These are phyloP conservation scores for Gephyroberyx darwinii DNA, from an alignment of 2,797 vertebrate species.

Conservation along the genomic window DNA sequence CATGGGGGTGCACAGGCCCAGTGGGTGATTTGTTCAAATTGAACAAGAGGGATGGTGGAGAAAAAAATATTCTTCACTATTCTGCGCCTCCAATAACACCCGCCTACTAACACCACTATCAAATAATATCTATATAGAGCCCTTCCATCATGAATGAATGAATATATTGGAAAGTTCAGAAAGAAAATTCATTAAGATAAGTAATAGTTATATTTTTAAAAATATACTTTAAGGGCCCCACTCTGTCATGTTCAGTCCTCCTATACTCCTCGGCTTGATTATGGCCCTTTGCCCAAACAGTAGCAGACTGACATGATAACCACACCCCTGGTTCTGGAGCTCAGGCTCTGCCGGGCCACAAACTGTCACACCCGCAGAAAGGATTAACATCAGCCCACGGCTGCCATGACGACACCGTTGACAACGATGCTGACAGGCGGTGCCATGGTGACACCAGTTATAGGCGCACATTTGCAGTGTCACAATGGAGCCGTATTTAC, in stretches of 20 bases:
- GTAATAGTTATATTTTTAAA: too few species aligned
- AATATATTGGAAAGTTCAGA: too few species aligned
- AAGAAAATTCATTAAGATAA: too few species aligned
- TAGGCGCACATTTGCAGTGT: constrained; percentile 49
- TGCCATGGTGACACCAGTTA: constrained; percentile 54
- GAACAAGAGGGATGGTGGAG: constrained; percentile 53
- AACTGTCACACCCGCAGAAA: constrained; percentile 55
- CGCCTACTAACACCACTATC: constrained; percentile 18
- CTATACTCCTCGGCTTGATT: too few species aligned
- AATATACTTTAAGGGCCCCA: too few species aligned
- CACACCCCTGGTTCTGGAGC: constrained; percentile 40
- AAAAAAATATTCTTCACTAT: constrained; percentile 51
- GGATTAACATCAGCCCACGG: constrained; percentile 58
- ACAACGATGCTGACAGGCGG: constrained; percentile 57
- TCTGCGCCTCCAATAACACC: constrained; percentile 13
- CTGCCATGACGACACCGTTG: constrained; percentile 53
- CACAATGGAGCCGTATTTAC: constrained; percentile 63
- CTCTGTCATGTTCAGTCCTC: too few species aligned
- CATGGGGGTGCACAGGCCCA: neutral
- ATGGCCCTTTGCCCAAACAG: constrained; percentile 25
- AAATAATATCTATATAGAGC: constrained; percentile 13
- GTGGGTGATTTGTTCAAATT: constrained; percentile 15
- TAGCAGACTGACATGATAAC: constrained; percentile 36
- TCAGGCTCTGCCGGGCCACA: constrained; percentile 38
- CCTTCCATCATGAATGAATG: neutral